Evolutionary conservation across 64 coral and sea anemone genomes (phyloP), one percentile per base, ranked within the genome.

Genomic region (Anthopleura sola): DNA sequence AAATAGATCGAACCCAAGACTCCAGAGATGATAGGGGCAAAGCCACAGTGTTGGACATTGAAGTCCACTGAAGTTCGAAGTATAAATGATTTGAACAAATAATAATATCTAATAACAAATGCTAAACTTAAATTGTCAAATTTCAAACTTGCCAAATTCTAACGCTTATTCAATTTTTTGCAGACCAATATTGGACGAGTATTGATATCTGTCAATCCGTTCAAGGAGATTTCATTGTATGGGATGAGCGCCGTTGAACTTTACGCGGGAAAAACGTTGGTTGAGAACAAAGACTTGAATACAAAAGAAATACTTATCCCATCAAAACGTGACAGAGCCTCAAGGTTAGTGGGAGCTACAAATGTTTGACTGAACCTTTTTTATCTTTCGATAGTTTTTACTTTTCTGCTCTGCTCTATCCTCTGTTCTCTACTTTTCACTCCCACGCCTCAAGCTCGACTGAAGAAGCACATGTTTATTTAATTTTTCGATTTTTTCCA

Each of bases 111-210:
- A 26, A 58, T 24, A 21, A 19, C 15, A 6, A 6, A 10, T 71
- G 2, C 23, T 36, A 3, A 3, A 44, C 40, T 44, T 6, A 8
- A 44, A 44, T 6, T 44, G n/a, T n/a, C n/a, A n/a, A n/a, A n/a
- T n/a, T n/a, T n/a, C n/a, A 44, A 44, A 44, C 40, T 26, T 48
- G 2, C 6, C 16, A 13, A 1, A 53, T 53, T 53, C 16, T 83
- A 26, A 68, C 76, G 24, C 79, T 18, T 77, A 26, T n/a, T 62
- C 16, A 4, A 26, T 62, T 5, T 26, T 62, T 62, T 55, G 7
- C 88, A 98, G 95, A 98, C 96, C 1, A 94, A 94, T 37, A 98
- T 98, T 5, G 96, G 96, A 53, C 84, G 96, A 36, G 96, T 98
- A 39, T 71, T 98, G 49, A 98, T 98, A 49, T 90, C 96, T 9